Evolutionary conservation across 2,113 vertebrate species (phyloP), one percentile per base, ranked within the genome.

Genomic region (Corydoras sp.): DNA sequence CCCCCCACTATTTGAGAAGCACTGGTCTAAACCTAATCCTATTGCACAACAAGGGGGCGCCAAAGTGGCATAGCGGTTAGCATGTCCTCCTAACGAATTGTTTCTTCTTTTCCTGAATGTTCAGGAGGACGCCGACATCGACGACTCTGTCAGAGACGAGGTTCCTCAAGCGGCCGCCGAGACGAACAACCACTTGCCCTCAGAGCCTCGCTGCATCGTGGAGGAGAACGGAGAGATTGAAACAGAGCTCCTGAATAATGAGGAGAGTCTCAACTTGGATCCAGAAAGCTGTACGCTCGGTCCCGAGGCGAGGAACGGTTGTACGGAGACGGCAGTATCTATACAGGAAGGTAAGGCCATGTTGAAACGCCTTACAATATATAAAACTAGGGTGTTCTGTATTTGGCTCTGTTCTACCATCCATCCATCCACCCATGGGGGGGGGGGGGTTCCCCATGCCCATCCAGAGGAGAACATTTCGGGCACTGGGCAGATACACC

Each of bases 141-240:
- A 93, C 6, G 82, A 80, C 69, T 84, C 86, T 77, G 85, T 82
- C 68, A 90, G 85, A 90, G 85, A 91, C 66, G 83, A 83, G 84
- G 77, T 82, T 79, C 83, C 88, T 81, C 91, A 88, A 79, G 73
- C 85, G 0, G 89, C 88, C 24, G 86, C 84, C 64, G 89, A 91
- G 76, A 69, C 56, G 31, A 79, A 53, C 56, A 88, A 87, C 60
- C 83, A 82, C 82, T 91, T 84, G 77, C 89, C 79, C 0, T 75
- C 56, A 15, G 69, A 74, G 31, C 73, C 78, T 0, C 72, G 4
- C 76, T 83, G 66, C 3, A 9, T 79, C 55, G 77, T 84, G 10
- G 95, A 98, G 74, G 94, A 98, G 79, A 97, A 97, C 0, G 94
- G 93, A 0, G 94, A 98, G 76, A 77, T 84, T 3, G 94, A 93